Evolutionary conservation across 2,888 invertebrate genomes (phyloP), one percentile per base, ranked within the genome.

Genomic region (Drosophila buzzatii): DNA sequence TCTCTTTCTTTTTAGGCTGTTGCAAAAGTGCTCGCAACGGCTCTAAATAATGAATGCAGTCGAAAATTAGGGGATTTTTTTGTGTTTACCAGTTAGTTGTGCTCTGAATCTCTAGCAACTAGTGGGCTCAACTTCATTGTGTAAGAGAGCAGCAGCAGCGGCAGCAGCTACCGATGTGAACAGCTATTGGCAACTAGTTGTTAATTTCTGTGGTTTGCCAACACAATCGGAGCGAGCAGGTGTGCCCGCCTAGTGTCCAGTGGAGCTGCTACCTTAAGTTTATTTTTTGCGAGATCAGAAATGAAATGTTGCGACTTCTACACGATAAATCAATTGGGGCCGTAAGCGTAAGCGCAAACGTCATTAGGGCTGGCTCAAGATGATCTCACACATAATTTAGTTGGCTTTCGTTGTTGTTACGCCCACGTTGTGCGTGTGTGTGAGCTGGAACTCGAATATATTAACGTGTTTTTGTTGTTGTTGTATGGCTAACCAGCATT

Each of bases 191-290:
- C 89, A 89, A 74, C 81, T 59, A 76, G 75, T 83, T 86, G 84
- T 83, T 79, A 79, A 83, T 86, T 89, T 83, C 31, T 71, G 69
- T 80, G 74, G 69, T 85, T 76, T 85, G 81, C 79, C 76, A 79
- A 81, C 57, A 58, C 31, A 53, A 27, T 27, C 18, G 56, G 56
- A 23, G 39, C 52, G 18, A 56, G 55, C 82, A 85, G 82, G 88
- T 82, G 88, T 85, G 82, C 53, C 69, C 57, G 57, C 53, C 70
- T 18, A 33, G 37, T 23, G 37, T 23, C 37, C 44, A 45, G 55
- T 56, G 41, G 20, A 58, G 31, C 44, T 39, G n/a, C 8, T 59
- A 23, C 3, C 31, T 44, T n/a, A 31, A 7, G n/a, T 16, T 2
- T 14, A 2, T 37, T 37, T 47, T 42, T 39, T 53, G 58, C 20